Conservation (phyloP, 2,113 vertebrate species). For the Erpornis zantholeuca region DNA sequence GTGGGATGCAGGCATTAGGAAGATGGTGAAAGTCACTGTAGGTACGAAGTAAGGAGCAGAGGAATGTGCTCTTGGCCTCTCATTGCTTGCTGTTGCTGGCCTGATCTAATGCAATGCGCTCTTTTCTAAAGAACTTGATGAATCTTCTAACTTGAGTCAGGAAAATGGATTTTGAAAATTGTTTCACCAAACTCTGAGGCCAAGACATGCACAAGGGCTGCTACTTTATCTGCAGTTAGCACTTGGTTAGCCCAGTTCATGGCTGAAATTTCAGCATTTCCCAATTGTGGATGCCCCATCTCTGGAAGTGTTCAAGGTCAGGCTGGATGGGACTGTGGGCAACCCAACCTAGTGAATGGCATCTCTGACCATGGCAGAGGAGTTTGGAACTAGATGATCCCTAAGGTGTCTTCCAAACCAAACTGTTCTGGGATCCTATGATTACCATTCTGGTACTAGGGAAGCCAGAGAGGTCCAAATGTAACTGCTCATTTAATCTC, state of each 20-base stretch:
- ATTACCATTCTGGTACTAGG: neutral
- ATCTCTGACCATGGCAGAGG: neutral
- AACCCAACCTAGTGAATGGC: accelerated
- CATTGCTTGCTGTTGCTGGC: neutral
- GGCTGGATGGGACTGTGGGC: neutral
- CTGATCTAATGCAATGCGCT: neutral
- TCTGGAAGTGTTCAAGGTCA: neutral
- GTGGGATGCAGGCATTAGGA: neutral
- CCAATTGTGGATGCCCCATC: neutral
- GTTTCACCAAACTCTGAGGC: neutral
- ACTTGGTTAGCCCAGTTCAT: neutral
- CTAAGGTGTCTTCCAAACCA: neutral
- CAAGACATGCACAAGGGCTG: accelerated
- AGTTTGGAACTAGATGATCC: neutral
- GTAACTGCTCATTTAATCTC: neutral
- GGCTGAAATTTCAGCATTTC: neutral
- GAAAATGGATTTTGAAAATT: neutral
- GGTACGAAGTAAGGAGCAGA: neutral
- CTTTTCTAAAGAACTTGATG: neutral
- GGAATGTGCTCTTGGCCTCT: neutral
- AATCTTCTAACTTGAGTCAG: neutral
- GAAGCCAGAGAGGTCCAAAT: neutral
- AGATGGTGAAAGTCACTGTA: neutral
- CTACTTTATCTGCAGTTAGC: neutral
- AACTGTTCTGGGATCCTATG: neutral